phyloP scores from a whole-genome alignment of 1,140 invertebrate genomes.

The Achroia grisella region DNA sequence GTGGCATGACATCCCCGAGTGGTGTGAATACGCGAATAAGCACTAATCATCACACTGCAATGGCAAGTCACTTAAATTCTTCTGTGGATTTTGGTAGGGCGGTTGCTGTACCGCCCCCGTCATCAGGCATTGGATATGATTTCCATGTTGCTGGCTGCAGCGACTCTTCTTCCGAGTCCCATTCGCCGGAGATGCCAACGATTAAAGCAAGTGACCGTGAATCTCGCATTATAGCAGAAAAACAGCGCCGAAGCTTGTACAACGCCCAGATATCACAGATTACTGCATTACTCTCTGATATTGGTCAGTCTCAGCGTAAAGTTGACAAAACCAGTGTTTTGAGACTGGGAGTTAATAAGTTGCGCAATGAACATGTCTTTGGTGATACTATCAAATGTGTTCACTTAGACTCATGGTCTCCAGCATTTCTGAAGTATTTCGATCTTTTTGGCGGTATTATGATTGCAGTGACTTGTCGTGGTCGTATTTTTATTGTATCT shows the following conservation, averaged over 20 bases:
- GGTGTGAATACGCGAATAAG: constrained; percentile 29
- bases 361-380: constrained; percentile 76
- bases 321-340: constrained; percentile 94
- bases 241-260: constrained; percentile 91
- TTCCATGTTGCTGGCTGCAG: constrained; percentile 32
- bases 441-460: constrained; percentile 82
- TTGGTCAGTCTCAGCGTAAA: constrained; percentile 85
- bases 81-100: constrained; percentile 38
- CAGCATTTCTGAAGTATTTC: constrained; percentile 69
- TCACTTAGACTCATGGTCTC: constrained; percentile 58
- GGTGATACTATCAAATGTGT: constrained; percentile 68
- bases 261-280: constrained; percentile 90
- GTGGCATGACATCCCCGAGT: constrained; percentile 37
- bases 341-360: constrained; percentile 86
- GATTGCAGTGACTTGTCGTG: constrained; percentile 85
- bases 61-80: constrained; percentile 32
- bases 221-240: constrained; percentile 89
- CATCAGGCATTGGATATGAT: constrained; percentile 25
- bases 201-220: constrained; percentile 77
- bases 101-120: constrained; percentile 25
- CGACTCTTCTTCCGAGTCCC: constrained; percentile 57
- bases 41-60: constrained; percentile 27
- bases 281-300: constrained; percentile 86
- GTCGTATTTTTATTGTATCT: constrained; percentile 91
- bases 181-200: constrained; percentile 45